These are phyloP conservation scores for Xylota segnis DNA, from an alignment of 2,888 invertebrate species.

Conservation along the genomic window DNA sequence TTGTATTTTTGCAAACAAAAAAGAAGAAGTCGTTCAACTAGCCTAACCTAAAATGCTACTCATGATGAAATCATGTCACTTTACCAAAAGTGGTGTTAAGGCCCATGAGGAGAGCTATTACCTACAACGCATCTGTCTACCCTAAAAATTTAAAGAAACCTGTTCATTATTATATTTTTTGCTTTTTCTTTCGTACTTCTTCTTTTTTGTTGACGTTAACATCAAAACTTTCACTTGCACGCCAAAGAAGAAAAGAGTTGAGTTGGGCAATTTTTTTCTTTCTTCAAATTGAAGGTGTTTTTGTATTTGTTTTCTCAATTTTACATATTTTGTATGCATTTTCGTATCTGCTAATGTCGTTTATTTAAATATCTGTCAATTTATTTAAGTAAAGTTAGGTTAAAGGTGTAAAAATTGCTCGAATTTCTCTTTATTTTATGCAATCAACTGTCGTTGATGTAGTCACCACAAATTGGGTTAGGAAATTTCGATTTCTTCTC, in stretches of 20 bases:
- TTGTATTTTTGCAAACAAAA: conserved; percentile 25
- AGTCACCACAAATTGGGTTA: conserved; percentile 45
- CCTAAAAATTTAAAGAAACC: conserved; percentile 60
- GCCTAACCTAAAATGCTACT: conserved; percentile 60
- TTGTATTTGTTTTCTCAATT: conserved; percentile 20
- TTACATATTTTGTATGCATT: conserved; percentile 16
- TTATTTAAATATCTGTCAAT: conserved; percentile 47
- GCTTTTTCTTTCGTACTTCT: conserved; percentile 34
- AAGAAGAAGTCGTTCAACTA: conserved; percentile 20
- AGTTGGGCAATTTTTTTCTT: conserved; percentile 44
- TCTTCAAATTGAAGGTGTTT: conserved; percentile 1
- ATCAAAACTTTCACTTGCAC: conserved; percentile 72
- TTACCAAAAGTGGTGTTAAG: conserved; percentile 67
- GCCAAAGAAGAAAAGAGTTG: conserved; percentile 55
- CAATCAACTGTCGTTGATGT: conserved; percentile 42
- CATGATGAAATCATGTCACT: conserved; percentile 71
- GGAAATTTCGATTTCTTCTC: conserved; percentile 70
- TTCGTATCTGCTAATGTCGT: conserved; percentile 40
- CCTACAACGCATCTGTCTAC: conserved; percentile 35
- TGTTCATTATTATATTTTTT: conserved; percentile 38
- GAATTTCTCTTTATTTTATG: conserved; percentile 71
- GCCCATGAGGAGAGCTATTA: conserved; percentile 53
- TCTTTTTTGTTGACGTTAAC: conserved; percentile 45
- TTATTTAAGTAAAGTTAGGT: conserved; percentile 63
- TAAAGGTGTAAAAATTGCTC: conserved; percentile 70